Percentiles rank a stretch among this genome's conserved stretches.
Evolutionary conservation across 2,113 vertebrate genomes (phyloP).

Genomic region (Nycticryphes semicollaris): DNA sequence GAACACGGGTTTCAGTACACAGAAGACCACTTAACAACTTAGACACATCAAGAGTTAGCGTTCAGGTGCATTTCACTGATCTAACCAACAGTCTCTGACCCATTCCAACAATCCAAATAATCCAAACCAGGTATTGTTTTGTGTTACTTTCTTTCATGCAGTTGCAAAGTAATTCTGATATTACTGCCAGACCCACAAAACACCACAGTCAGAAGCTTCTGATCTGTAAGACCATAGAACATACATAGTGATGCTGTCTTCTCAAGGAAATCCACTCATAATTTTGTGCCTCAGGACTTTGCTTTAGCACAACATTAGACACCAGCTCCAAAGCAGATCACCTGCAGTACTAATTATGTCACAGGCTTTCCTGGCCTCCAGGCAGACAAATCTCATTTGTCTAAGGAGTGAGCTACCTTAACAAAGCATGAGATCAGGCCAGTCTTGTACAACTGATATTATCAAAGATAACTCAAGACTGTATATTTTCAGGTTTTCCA

Average conservation of each 20-base stretch:
- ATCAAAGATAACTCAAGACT: neutral
- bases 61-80: neutral
- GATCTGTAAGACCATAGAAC: neutral
- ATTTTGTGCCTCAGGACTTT: neutral
- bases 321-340: neutral
- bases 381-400: neutral
- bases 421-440: neutral
- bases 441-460: neutral
- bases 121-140: neutral
- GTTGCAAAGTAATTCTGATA: neutral
- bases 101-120: neutral
- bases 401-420: neutral
- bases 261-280: neutral
- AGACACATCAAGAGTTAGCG: neutral
- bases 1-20: neutral
- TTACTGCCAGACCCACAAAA: neutral
- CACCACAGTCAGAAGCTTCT: neutral
- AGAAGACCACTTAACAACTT: neutral
- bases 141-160: neutral
- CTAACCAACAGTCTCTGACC: neutral
- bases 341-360: neutral
- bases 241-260: accelerated
- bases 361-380: neutral
- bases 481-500: neutral
- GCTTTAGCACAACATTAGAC: neutral